Evolutionary conservation across 2,113 vertebrate species (phyloP).

Genomic region (Eulacestoma nigropectus): DNA sequence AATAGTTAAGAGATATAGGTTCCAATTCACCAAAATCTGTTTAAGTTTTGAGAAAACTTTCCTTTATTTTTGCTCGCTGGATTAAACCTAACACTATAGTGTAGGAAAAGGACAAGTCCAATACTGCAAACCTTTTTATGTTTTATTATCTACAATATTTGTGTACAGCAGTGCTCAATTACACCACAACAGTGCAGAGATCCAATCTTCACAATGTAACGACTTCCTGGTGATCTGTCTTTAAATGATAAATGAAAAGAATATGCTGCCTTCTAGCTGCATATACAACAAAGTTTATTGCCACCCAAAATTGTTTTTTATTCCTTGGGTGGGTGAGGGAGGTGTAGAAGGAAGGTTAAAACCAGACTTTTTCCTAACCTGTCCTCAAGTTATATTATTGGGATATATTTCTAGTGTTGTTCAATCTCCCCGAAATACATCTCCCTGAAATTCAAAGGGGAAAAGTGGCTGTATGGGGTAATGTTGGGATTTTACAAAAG

Average conservation of each 20-base stretch:
- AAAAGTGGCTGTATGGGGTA: constrained; percentile 37
- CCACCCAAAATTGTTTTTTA: constrained; percentile 34
- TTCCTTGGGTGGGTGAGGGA: not conserved
- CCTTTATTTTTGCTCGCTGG: not conserved
- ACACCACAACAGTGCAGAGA: constrained; percentile 75
- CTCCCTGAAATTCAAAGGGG: constrained; percentile 8
- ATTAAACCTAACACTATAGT: not conserved
- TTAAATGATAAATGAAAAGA: constrained; percentile 86
- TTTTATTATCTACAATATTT: constrained; percentile 78
- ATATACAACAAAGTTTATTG: constrained; percentile 48
- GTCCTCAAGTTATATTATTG: not conserved
- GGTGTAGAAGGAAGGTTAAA: not conserved
- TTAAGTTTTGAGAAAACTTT: not conserved
- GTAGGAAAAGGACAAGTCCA: not conserved
- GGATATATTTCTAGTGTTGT: not conserved
- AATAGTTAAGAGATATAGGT: not conserved
- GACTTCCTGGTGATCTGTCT: constrained; percentile 86
- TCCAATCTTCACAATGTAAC: constrained; percentile 79
- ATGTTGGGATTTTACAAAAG: constrained; percentile 51
- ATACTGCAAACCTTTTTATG: constrained; percentile 21
- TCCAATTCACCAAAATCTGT: not conserved
- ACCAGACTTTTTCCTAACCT: not conserved
- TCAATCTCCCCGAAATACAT: not conserved
- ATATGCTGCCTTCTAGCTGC: constrained; percentile 70
- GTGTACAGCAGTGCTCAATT: constrained; percentile 78